Evolutionary conservation across 2,888 invertebrate genomes (phyloP), one percentile per base, ranked within the genome.

Genomic region (Stenurella melanura): DNA sequence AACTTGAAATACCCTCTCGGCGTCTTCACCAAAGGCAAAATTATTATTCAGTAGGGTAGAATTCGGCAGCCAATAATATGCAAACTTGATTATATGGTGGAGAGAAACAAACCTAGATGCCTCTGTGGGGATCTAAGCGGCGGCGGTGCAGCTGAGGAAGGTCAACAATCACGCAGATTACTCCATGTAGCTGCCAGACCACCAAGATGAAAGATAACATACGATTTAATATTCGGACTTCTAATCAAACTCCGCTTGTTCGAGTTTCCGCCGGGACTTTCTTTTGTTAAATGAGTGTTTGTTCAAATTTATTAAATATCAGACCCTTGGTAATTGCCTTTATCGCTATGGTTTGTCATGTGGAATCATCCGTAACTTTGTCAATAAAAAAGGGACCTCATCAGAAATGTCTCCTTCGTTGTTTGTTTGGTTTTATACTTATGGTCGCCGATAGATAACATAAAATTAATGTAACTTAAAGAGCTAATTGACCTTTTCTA

Each of bases 101-200:
- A 58, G 50, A 66, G 57, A 66, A 77, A 76, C 68, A 76, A 71
- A 66, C 73, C 69, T 71, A 66, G 66, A 74, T 74, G 58, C 42
- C 66, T 60, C 74, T 60, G 68, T 34, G 54, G 56, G 77, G 66
- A 60, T 60, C 50, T 21, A 17, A 75, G 67, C 34, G 34, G 54
- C 70, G 11, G 12, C 70, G 11, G 12, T 50, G 72, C 21, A 72
- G 30, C 42, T 77, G 73, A 75, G 74, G 69, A 69, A 54, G 80
- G 80, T 77, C 78, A 78, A 77, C 74, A 78, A 79, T 78, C 78
- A 77, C 73, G 61, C 76, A 75, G 76, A 80, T 76, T 81, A 76
- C 73, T 75, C 70, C 77, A 68, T 79, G 74, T 78, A 77, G 75
- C 70, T 78, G 79, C 74, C 76, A 79, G 69, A 73, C 79, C 71